A percentile compares a stretch with the other conserved stretches of the same genome.
Conservation (phyloP, 2,888 invertebrate species). For the Tipula vernalis region DNA sequence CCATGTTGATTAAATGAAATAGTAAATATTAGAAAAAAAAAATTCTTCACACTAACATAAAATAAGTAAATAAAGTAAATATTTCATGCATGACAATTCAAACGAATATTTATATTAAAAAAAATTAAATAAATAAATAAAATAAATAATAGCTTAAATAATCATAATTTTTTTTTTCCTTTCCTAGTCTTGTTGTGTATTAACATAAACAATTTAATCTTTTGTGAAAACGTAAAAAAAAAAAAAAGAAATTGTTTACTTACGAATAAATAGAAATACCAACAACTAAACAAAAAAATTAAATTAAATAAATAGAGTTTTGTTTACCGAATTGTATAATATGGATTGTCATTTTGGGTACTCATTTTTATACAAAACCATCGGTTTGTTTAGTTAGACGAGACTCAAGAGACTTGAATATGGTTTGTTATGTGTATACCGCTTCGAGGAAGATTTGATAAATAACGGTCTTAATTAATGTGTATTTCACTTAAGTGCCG, state of each 20-base stretch:
- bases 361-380: background rate
- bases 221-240: background rate
- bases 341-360: background rate
- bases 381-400: background rate
- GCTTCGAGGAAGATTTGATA: background rate
- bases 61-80: background rate
- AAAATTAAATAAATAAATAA: background rate
- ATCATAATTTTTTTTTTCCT: background rate
- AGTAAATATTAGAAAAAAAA: background rate
- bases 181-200: background rate
- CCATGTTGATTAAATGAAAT: background rate
- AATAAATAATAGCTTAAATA: background rate
- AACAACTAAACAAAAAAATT: background rate
- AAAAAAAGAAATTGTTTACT: background rate
- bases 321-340: background rate
- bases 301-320: background rate
- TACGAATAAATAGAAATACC: background rate
- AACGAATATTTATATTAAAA: background rate
- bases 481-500: background rate
- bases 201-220: background rate
- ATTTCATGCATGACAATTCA: background rate
- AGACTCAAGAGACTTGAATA: background rate
- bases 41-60: background rate
- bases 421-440: background rate
- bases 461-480: background rate